phyloP scores from a whole-genome alignment of 2,888 invertebrate genomes.

The Apotomis betuletana region DNA sequence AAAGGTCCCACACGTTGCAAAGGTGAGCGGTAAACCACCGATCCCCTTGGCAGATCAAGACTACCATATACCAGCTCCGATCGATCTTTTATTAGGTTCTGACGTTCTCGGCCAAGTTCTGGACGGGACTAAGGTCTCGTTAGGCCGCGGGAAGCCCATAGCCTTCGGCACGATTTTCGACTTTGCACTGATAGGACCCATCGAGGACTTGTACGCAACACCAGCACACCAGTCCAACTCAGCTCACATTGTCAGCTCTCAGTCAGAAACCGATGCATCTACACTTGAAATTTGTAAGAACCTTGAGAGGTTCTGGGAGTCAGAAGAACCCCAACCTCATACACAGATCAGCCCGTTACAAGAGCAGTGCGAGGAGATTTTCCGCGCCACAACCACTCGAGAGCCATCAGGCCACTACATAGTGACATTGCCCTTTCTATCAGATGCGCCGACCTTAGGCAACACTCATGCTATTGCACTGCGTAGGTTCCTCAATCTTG shows the following conservation, averaged over 20 bases:
- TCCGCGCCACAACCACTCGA: conserved; percentile 17
- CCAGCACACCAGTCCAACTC: too few species aligned
- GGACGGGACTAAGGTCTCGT: conserved; percentile 21
- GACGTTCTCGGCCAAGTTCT: conserved; percentile 21
- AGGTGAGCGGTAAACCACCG: too few species aligned
- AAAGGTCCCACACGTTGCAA: conserved; percentile 1
- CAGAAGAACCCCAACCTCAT: conserved; percentile 15
- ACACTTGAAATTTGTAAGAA: conserved; percentile 1
- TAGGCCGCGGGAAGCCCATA: conserved; percentile 15
- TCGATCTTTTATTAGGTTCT: not conserved
- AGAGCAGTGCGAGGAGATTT: conserved; percentile 23
- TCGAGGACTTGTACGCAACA: too few species aligned
- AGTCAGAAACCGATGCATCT: not conserved
- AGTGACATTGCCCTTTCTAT: conserved; percentile 9
- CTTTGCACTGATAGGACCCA: conserved; percentile 18
- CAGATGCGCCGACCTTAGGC: conserved; percentile 7
- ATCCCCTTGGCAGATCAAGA: too few species aligned
- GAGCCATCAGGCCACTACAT: conserved; percentile 1
- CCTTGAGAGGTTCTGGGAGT: not conserved
- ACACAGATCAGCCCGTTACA: conserved; percentile 2
- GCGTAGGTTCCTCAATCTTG: conserved; percentile 30
- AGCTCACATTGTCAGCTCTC: not conserved
- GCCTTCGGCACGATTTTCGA: conserved; percentile 24
- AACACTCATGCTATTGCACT: conserved; percentile 26
- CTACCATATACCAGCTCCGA: too few species aligned